These are phyloP conservation scores for Aurelia aurita complex sp. Pacific DNA, from an alignment of 30 jellyfish, hydroid and myxozoan species.

Conservation along the genomic window DNA sequence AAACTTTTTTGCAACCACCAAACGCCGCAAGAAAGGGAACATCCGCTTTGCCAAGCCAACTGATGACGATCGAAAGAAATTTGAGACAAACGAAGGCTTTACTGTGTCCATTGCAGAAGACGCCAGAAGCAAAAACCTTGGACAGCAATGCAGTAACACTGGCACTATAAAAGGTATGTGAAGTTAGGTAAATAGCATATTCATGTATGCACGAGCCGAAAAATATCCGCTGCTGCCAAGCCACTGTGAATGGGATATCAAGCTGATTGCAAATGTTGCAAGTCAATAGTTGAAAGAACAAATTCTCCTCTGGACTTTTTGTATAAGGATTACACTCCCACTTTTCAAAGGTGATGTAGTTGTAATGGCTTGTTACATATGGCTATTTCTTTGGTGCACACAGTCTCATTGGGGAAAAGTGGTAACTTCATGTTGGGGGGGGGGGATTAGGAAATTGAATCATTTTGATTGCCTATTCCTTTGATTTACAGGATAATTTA, in stretches of 20 bases:
- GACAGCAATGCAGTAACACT: background rate
- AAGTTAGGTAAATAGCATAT: no score
- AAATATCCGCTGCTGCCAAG: background rate
- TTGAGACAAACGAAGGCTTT: background rate
- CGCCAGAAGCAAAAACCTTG: background rate
- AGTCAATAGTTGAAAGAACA: background rate
- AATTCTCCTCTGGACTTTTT: no score
- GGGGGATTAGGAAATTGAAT: no score
- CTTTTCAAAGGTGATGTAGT: no score
- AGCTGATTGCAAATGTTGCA: background rate
- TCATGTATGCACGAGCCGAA: no score
- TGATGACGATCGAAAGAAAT: slow-evolving; percentile 21
- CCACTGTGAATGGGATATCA: background rate
- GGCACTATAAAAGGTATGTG: background rate
- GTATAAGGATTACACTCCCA: no score
- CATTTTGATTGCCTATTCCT: no score
- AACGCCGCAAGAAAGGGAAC: slow-evolving; percentile 23
- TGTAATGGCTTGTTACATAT: no score
- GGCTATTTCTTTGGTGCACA: no score
- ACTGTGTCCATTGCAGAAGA: slow-evolving; percentile 1
- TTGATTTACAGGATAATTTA: no score
- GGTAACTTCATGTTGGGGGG: no score
- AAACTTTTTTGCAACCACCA: slow-evolving; percentile 14
- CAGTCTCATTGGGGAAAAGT: no score
- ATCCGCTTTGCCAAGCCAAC: slow-evolving; percentile 38